Evolutionary conservation across 1,140 invertebrate species (phyloP).

Genomic region (Caenorhabditis brenneri): DNA sequence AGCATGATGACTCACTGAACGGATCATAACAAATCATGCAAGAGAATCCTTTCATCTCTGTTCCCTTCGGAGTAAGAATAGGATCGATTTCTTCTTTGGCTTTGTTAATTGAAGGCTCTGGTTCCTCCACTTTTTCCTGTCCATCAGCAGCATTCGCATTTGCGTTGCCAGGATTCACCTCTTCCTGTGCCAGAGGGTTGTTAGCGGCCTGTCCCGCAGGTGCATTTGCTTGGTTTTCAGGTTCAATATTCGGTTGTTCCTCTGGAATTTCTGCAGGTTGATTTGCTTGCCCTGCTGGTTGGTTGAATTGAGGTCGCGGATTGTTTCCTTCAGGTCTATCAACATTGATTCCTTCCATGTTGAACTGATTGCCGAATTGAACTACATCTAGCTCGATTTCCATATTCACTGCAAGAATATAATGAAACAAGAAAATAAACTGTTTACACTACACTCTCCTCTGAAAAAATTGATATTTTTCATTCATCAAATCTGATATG

Average conservation of each 20-base stretch:
- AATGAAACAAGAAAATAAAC: too few species aligned
- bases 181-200: not conserved
- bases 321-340: not conserved
- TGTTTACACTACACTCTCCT: too few species aligned
- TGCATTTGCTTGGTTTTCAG: too few species aligned
- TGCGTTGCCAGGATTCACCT: not conserved
- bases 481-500: too few species aligned
- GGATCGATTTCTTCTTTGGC: not conserved
- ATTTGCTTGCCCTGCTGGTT: too few species aligned
- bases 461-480: too few species aligned
- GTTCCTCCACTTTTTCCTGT: not conserved
- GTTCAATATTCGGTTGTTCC: not conserved
- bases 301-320: not conserved
- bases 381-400: not conserved
- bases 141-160: not conserved
- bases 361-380: not conserved
- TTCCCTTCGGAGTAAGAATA: not conserved
- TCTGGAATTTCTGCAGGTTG: too few species aligned
- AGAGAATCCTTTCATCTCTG: slow-evolving; percentile 3
- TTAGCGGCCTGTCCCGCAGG: not conserved
- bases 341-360: not conserved
- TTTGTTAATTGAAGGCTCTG: not conserved
- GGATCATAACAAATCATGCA: not conserved
- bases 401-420: not conserved
- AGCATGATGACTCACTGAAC: not conserved